phyloP scores from a whole-genome alignment of 2,888 invertebrate species.

The Prenolepis imparis region DNA sequence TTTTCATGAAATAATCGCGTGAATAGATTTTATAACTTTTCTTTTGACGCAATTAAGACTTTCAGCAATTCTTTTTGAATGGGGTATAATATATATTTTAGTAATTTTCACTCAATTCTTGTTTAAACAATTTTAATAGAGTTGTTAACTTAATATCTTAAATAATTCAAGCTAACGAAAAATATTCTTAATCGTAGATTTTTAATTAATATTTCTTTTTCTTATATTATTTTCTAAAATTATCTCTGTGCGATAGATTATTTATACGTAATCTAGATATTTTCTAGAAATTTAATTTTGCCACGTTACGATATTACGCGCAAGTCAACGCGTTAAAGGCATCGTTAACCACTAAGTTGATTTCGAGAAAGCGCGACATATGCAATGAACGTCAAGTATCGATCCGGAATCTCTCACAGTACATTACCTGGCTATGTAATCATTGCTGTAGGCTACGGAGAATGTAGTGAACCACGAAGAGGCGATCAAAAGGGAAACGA shows the following conservation, averaged over 20 bases:
- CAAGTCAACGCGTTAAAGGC: neutral
- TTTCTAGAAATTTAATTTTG: neutral
- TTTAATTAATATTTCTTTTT: neutral
- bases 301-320: neutral
- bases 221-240: neutral
- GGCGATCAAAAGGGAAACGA: conserved; percentile 88
- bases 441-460: conserved; percentile 91
- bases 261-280: neutral
- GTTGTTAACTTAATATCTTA: neutral
- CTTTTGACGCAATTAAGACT: conserved; percentile 15
- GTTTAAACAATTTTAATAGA: neutral
- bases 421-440: conserved; percentile 88
- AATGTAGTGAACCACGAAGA: conserved; percentile 93
- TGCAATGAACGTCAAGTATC: neutral
- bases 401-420: neutral
- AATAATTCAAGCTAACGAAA: neutral
- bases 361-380: neutral
- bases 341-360: neutral
- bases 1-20: conserved; percentile 2
- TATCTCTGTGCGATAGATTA: neutral
- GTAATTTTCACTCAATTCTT: neutral
- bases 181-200: neutral
- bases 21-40: conserved; percentile 20
- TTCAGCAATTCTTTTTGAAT: neutral
- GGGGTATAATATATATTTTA: neutral